A percentile compares a stretch with the other conserved stretches of the same genome.
These are phyloP conservation scores for Cephus sareptanus DNA, from an alignment of 2,888 invertebrate species.

Conservation along the genomic window DNA sequence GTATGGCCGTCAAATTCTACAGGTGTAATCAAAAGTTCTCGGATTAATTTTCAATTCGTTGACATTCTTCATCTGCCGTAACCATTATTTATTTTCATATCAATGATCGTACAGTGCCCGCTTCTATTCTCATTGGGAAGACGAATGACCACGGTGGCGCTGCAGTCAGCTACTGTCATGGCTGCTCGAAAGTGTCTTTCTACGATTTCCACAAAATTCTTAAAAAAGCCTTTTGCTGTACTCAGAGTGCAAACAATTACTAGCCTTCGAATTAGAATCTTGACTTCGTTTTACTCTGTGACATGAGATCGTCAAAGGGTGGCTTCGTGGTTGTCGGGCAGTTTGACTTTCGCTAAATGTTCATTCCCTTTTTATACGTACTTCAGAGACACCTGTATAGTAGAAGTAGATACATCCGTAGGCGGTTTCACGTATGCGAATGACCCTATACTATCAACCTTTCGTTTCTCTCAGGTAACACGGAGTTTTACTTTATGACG, in stretches of 20 bases:
- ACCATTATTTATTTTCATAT: too few species aligned
- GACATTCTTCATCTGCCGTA: too few species aligned
- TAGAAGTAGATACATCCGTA: background rate
- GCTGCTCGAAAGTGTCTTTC: too few species aligned
- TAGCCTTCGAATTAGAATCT: background rate
- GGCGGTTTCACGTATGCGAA: background rate
- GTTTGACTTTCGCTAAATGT: conserved; percentile 31
- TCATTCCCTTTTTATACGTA: conserved; percentile 37
- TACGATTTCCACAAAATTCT: too few species aligned
- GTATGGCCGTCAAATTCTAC: background rate
- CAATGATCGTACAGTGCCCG: too few species aligned
- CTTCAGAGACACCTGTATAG: conserved; percentile 9
- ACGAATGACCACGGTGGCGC: too few species aligned
- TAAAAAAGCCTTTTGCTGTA: too few species aligned
- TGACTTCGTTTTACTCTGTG: background rate
- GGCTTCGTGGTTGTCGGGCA: background rate
- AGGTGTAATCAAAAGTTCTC: too few species aligned
- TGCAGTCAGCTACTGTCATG: too few species aligned
- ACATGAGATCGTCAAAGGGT: background rate
- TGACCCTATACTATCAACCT: background rate
- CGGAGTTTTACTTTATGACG: conserved; percentile 25
- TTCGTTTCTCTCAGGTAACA: background rate
- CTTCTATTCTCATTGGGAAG: too few species aligned
- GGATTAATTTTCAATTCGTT: too few species aligned
- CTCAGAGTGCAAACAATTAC: background rate